Base-by-base conservation (phyloP, 1,140 invertebrate species). In the Octopus bimaculoides region DNA sequence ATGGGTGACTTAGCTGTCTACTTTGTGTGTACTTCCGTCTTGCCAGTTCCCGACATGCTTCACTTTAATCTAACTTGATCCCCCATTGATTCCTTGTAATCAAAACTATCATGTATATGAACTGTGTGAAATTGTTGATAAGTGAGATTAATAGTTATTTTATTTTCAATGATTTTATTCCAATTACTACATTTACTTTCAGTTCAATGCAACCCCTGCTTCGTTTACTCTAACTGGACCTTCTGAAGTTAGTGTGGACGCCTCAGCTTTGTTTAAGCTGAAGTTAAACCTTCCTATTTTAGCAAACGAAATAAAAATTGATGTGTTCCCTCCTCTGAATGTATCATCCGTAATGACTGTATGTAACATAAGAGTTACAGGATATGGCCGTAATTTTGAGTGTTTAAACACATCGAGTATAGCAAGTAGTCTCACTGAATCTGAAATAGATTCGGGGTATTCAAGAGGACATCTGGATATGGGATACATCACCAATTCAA, bases 321-420 rank as follows among this genome's bases (percentile, higher is more conserved):
- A 86, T 54, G 82, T 82, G 6, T 87, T 86, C 77, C 82, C 87
- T 8, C 86, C 88, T 3, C 54, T 89, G 66, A 87, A 88, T 79
- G 83, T 76, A 9, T 83, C 84, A 5, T 82, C 84, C 54, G 84
- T 85, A 8, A 86, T 88, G 84, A 85, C 86, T 56, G 81, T 89
- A n/a, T 89, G 88, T 69, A 82, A 78, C 20, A 81, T 86, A 5
- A 77, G 80, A 77, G 78, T 85, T 10, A 78, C 79, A 12, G 81
- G 80, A 53, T 79, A 84, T 5, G 85, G 83, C 12, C 69, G 77
- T 7, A 86, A 86, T 77, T 88, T 87, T 77, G 26, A 77, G 4
- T 88, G 87, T 78, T 84, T 75, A 9, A 4, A n/a, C 5, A 14
- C 14, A 4, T n/a, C 20, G 6, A 3, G 52, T 1, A 75, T 84